phyloP scores from a whole-genome alignment of 53 echinoderm and acorn worm genomes.

The Holothuria scabra region DNA sequence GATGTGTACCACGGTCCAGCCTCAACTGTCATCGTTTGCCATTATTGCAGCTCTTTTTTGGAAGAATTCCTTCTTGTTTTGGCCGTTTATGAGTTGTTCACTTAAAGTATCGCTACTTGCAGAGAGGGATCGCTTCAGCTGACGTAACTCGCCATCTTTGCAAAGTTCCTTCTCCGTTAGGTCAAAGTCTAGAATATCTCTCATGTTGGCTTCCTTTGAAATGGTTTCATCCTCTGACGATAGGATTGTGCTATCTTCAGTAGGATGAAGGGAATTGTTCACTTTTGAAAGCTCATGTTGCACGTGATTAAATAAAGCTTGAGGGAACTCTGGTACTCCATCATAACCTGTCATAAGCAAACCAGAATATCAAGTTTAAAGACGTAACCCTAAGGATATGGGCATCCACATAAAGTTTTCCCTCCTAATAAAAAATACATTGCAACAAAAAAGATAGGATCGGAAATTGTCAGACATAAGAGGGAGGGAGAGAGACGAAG shows the following conservation, averaged over 20 bases:
- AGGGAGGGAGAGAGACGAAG: no score
- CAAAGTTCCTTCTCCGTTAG: conserved; percentile 38
- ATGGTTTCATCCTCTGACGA: conserved; percentile 20
- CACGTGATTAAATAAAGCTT: conserved; percentile 70
- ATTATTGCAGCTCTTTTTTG: conserved; percentile 53
- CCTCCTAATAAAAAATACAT: no score
- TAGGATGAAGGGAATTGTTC: conserved; percentile 43
- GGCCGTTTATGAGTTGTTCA: conserved; percentile 4
- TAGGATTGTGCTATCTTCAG: conserved; percentile 24
- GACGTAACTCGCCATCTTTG: conserved; percentile 29
- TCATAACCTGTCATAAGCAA: conserved; percentile 70
- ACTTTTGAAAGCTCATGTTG: conserved; percentile 54
- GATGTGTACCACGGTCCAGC: background rate
- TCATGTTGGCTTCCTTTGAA: conserved; percentile 43
- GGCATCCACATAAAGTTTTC: no score
- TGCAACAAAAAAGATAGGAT: no score
- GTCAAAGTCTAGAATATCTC: conserved; percentile 17
- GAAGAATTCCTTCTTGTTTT: conserved; percentile 44
- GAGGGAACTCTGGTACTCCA: conserved; percentile 80
- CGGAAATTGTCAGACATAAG: no score
- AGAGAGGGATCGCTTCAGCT: conserved; percentile 41
- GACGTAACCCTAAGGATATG: no score
- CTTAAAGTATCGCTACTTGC: conserved; percentile 27
- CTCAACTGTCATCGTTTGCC: conserved; percentile 36
- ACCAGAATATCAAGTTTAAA: background rate